Percentiles rank a stretch among this genome's conserved stretches.
phyloP scores from a whole-genome alignment of 2,797 vertebrate species.

The Cryptoprocta ferox region DNA sequence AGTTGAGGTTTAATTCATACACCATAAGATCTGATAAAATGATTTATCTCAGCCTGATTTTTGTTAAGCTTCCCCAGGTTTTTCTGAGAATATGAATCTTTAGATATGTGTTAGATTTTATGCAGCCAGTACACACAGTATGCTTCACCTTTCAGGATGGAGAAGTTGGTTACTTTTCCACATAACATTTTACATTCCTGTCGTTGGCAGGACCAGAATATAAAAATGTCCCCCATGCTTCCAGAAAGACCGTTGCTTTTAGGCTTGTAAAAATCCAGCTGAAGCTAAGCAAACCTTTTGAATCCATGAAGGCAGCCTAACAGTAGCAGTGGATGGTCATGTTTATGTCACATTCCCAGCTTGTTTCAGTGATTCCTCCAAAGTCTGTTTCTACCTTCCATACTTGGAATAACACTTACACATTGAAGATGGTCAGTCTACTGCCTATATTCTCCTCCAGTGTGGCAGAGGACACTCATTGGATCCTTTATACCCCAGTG shows the following conservation, averaged over 20 bases:
- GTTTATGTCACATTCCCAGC: neutral
- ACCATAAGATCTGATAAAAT: slow-evolving; percentile 1
- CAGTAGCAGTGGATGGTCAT: neutral
- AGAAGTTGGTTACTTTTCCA: neutral
- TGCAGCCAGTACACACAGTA: neutral
- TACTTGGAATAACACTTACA: neutral
- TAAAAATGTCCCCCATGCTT: neutral
- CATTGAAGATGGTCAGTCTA: neutral
- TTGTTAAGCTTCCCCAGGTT: slow-evolving; percentile 22
- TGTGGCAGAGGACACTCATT: neutral
- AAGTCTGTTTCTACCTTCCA: slow-evolving; percentile 19
- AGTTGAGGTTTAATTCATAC: neutral
- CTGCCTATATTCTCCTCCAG: neutral
- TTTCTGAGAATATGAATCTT: slow-evolving; percentile 38
- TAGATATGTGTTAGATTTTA: neutral
- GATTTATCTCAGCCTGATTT: neutral
- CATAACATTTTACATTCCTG: neutral
- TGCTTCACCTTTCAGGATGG: neutral
- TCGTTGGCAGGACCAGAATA: slow-evolving; percentile 18
- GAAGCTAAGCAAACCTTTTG: neutral
- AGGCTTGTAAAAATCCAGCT: slow-evolving; percentile 39
- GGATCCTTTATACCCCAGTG: neutral
- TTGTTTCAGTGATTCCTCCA: slow-evolving; percentile 16
- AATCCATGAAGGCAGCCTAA: neutral
- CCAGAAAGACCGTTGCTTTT: slow-evolving; percentile 49